Evolutionary conservation across 2,797 vertebrate species (phyloP).

Genomic region (Myripristis jacobus): DNA sequence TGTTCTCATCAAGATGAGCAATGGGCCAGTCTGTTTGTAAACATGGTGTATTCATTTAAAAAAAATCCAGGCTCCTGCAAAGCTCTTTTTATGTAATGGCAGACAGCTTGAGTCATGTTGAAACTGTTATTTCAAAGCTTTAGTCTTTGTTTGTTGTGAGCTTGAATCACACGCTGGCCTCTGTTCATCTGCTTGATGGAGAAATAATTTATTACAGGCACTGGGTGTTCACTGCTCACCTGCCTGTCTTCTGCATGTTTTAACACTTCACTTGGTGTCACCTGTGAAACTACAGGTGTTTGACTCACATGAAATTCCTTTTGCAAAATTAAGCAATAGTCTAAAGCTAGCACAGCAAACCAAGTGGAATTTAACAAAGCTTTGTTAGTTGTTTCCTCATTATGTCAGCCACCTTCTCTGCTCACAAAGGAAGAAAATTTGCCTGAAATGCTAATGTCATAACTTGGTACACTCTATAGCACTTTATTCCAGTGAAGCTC

Average conservation of each 20-base stretch:
- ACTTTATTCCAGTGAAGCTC: not conserved
- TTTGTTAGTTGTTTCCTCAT: not conserved
- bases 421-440: not conserved
- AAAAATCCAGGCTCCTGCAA: not conserved
- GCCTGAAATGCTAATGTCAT: not conserved
- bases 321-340: not conserved
- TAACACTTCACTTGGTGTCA: not conserved
- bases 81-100: not conserved
- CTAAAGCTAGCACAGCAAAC: not conserved
- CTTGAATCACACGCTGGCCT: not conserved
- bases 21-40: too few relatives aligned
- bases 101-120: not conserved
- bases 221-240: slow-evolving; percentile 7
- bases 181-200: not conserved
- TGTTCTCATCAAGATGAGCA: too few relatives aligned
- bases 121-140: not conserved
- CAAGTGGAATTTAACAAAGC: not conserved
- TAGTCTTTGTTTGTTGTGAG: not conserved
- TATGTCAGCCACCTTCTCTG: not conserved
- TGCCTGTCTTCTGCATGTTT: slow-evolving; percentile 10
- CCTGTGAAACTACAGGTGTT: slow-evolving; percentile 30
- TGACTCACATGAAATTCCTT: not conserved
- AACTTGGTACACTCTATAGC: not conserved
- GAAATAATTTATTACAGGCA: not conserved
- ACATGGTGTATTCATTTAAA: too few relatives aligned